Evolutionary conservation across 2,797 vertebrate species (phyloP).

Genomic region (Rhinogobio ventralis): DNA sequence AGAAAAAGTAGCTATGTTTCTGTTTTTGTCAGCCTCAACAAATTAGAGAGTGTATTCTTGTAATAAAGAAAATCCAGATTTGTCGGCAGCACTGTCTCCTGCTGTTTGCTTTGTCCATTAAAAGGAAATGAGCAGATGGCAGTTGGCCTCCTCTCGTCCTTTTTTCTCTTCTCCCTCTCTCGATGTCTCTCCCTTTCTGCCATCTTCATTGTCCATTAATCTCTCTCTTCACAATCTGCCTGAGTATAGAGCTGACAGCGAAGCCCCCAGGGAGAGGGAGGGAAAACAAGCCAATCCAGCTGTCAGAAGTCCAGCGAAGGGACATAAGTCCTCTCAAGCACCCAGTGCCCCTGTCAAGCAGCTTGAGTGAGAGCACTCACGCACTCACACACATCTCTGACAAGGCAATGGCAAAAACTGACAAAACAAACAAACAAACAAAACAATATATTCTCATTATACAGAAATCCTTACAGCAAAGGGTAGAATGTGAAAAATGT

Average conservation of each 20-base stretch:
- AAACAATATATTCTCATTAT: constrained; percentile 29
- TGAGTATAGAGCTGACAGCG: constrained; percentile 59
- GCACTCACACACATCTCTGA: constrained; percentile 7
- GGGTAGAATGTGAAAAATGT: not conserved
- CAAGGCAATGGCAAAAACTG: constrained; percentile 1
- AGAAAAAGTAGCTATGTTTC: constrained; percentile 63
- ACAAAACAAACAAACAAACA: constrained; percentile 6
- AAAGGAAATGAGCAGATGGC: constrained; percentile 87
- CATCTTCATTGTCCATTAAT: constrained; percentile 66
- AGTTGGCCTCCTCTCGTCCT: constrained; percentile 80
- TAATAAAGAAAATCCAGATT: constrained; percentile 74
- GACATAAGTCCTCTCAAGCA: constrained; percentile 49
- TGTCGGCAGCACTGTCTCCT: constrained; percentile 84
- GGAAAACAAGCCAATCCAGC: constrained; percentile 65
- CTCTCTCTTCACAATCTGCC: constrained; percentile 63
- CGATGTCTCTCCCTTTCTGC: constrained; percentile 39
- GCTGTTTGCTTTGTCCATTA: constrained; percentile 88
- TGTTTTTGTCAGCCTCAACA: constrained; percentile 52
- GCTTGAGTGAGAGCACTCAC: constrained; percentile 33
- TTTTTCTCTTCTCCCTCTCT: constrained; percentile 57
- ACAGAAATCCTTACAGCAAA: constrained; percentile 2
- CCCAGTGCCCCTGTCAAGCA: constrained; percentile 32
- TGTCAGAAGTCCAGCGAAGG: constrained; percentile 60
- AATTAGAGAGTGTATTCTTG: constrained; percentile 58
- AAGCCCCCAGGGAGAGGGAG: constrained; percentile 57